phyloP scores from a whole-genome alignment of 1,140 invertebrate genomes.

The Galendromus occidentalis region DNA sequence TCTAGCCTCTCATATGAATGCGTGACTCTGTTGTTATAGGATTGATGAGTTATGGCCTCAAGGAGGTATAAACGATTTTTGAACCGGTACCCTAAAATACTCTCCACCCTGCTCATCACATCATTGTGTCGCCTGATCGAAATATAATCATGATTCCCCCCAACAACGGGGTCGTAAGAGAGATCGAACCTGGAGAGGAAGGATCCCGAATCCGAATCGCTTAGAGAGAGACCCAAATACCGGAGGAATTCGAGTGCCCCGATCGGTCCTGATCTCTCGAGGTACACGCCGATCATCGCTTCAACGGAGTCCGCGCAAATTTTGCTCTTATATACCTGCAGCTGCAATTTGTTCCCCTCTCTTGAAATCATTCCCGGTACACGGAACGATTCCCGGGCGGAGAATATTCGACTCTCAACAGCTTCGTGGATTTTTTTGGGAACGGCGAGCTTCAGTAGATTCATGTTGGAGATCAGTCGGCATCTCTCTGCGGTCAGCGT shows the following conservation, averaged over 20 bases:
- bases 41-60: constrained; percentile 90
- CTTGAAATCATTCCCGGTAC: constrained; percentile 12
- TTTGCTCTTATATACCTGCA: constrained; percentile 38
- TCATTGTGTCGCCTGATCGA: neutral
- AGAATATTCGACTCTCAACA: constrained; percentile 21
- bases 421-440: constrained; percentile 20
- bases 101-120: neutral
- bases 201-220: neutral
- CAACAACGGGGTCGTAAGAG: constrained; percentile 10
- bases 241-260: constrained; percentile 42
- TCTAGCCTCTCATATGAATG: constrained; percentile 93
- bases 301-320: constrained; percentile 59
- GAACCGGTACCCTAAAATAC: constrained; percentile 54
- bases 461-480: constrained; percentile 56
- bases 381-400: constrained; percentile 11
- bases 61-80: constrained; percentile 61
- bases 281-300: constrained; percentile 56
- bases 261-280: constrained; percentile 34
- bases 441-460: constrained; percentile 43
- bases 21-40: constrained; percentile 81
- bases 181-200: neutral
- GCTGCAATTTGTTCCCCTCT: constrained; percentile 12
- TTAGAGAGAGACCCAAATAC: constrained; percentile 38
- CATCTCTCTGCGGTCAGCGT: constrained; percentile 50
- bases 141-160: constrained; percentile 20